A percentile compares a stretch with the other conserved stretches of the same genome.
Evolutionary conservation across 2,888 invertebrate genomes (phyloP).

Genomic region (Theretra japonica): DNA sequence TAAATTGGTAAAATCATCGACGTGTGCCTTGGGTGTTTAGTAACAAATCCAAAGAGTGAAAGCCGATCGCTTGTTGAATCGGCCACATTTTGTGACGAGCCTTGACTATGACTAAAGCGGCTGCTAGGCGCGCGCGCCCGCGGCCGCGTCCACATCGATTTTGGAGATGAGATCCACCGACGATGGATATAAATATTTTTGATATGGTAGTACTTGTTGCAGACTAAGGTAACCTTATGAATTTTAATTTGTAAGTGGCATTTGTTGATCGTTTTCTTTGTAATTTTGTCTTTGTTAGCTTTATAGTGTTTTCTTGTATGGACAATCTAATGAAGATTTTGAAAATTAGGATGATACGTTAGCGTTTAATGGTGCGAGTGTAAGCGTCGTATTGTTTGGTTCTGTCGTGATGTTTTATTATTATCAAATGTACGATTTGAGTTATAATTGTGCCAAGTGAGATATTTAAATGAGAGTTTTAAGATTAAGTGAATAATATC

Average conservation of each 20-base stretch:
- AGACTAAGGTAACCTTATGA: conserved; percentile 72
- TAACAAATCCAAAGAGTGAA: conserved; percentile 70
- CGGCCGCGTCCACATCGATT: conserved; percentile 20
- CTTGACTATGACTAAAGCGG: conserved; percentile 49
- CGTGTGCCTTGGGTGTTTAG: conserved; percentile 64
- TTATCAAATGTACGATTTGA: conserved; percentile 75
- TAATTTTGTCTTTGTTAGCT: conserved; percentile 83
- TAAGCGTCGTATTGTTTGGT: conserved; percentile 64
- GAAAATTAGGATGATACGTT: conserved; percentile 66
- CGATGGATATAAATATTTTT: conserved; percentile 69
- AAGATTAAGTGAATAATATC: conserved; percentile 84
- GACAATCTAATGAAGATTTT: conserved; percentile 62
- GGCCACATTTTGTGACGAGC: conserved; percentile 51
- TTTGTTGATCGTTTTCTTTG: conserved; percentile 83
- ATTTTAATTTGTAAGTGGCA: conserved; percentile 82
- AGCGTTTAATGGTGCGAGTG: conserved; percentile 66
- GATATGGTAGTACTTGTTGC: conserved; percentile 80
- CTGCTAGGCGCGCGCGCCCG: conserved; percentile 35
- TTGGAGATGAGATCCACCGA: conserved; percentile 37
- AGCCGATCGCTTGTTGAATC: conserved; percentile 57
- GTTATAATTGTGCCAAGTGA: conserved; percentile 84
- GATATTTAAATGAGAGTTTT: conserved; percentile 80
- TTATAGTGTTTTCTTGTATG: conserved; percentile 78
- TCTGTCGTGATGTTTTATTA: conserved; percentile 67
- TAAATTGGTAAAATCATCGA: conserved; percentile 50